Conservation (phyloP, 2,113 vertebrate genomes). For the Egretta garzetta region DNA sequence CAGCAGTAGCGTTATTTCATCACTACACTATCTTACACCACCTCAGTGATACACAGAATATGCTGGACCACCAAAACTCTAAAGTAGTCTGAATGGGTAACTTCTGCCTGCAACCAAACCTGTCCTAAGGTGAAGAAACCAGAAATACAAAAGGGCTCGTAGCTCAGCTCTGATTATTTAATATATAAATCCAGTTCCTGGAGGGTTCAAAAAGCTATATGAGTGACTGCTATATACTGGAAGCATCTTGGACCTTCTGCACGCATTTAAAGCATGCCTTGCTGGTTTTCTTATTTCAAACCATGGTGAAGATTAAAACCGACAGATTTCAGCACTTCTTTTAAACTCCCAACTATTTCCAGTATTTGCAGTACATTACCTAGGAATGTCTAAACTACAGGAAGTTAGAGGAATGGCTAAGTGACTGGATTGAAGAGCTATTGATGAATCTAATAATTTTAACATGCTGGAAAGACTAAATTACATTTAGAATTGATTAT, state of each 20-base stretch:
- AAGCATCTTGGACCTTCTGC: background rate
- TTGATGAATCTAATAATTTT: slow-evolving; percentile 46
- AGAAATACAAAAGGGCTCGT: background rate
- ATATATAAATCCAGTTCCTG: background rate
- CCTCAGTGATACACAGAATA: background rate
- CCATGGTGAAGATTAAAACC: slow-evolving; percentile 6
- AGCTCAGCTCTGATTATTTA: background rate
- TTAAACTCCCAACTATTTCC: background rate
- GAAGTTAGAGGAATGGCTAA: background rate
- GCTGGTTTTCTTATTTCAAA: slow-evolving; percentile 31
- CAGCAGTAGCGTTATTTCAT: background rate
- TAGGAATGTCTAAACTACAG: background rate
- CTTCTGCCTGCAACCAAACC: background rate
- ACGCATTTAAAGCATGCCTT: slow-evolving; percentile 1
- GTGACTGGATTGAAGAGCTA: slow-evolving; percentile 32
- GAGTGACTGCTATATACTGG: background rate
- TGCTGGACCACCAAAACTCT: background rate
- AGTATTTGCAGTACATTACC: slow-evolving; percentile 35
- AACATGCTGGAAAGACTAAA: background rate
- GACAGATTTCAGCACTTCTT: background rate
- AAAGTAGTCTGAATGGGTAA: slow-evolving; percentile 3
- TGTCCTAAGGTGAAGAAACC: background rate
- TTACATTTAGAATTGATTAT: background rate
- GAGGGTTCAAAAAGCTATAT: background rate
- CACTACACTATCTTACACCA: background rate